phyloP scores from a whole-genome alignment of 2,113 vertebrate genomes.

The Chlorocebus sabaeus region DNA sequence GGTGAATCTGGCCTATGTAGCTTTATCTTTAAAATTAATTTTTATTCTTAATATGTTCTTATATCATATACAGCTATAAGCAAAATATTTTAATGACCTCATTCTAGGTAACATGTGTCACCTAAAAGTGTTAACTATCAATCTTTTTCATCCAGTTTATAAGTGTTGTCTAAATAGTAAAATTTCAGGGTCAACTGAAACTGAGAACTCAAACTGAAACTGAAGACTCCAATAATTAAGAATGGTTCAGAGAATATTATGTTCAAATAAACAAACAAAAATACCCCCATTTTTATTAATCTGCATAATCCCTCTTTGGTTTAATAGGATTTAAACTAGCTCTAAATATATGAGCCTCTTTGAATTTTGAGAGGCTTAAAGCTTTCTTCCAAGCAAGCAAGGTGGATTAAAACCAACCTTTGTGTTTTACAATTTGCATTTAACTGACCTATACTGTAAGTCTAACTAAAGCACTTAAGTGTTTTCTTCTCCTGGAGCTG shows the following conservation, averaged over 20 bases:
- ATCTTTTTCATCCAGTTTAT: not conserved
- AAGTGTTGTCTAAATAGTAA: not conserved
- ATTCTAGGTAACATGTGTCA: slow-evolving; percentile 66
- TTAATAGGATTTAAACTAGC: slow-evolving; percentile 71
- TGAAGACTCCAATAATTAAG: slow-evolving; percentile 37
- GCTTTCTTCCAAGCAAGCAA: slow-evolving; percentile 60
- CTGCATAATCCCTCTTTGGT: slow-evolving; percentile 67
- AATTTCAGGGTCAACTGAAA: not conserved
- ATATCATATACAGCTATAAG: slow-evolving; percentile 63
- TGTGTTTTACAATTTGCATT: slow-evolving; percentile 69
- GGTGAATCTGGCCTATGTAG: slow-evolving; percentile 40
- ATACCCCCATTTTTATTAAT: slow-evolving; percentile 58
- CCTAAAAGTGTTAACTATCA: slow-evolving; percentile 51
- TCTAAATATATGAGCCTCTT: slow-evolving; percentile 57
- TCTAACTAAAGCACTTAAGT: slow-evolving; percentile 47
- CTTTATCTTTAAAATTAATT: slow-evolving; percentile 73
- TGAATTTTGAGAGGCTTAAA: slow-evolving; percentile 72
- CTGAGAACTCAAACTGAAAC: not conserved
- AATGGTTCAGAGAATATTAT: slow-evolving; percentile 32
- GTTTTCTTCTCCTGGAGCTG: slow-evolving; percentile 6
- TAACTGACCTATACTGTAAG: slow-evolving; percentile 59
- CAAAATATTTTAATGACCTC: slow-evolving; percentile 65
- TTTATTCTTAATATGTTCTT: slow-evolving; percentile 76
- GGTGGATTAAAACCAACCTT: slow-evolving; percentile 74
- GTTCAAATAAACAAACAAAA: slow-evolving; percentile 58